Conservation (phyloP, 2,113 vertebrate species). For the Scatophagus argus region DNA sequence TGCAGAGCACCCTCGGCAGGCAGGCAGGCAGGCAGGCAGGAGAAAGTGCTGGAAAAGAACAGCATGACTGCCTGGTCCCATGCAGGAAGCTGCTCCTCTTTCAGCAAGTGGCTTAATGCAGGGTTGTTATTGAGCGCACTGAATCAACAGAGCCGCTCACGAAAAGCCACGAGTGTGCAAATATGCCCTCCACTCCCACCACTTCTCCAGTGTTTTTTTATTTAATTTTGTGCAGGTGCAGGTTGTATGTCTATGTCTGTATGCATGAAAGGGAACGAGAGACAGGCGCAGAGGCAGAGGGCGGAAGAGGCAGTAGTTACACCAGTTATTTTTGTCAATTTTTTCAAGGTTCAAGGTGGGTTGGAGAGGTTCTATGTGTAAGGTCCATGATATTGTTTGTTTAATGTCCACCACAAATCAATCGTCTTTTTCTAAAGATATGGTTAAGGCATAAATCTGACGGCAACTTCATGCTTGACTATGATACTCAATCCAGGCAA, state of each 20-base stretch:
- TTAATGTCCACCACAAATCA: neutral
- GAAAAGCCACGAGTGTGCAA: slow-evolving; percentile 19
- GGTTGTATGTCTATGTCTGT: neutral
- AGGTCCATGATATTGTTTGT: neutral
- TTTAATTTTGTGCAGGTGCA: slow-evolving; percentile 11
- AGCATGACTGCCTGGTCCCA: slow-evolving; percentile 42
- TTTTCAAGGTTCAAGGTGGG: slow-evolving; percentile 7
- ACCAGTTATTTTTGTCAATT: slow-evolving; percentile 1
- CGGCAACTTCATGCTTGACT: neutral
- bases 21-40: slow-evolving; percentile 42
- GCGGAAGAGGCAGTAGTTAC: neutral
- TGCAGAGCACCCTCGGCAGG: slow-evolving; percentile 63
- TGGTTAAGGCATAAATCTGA: neutral
- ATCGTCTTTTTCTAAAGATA: neutral
- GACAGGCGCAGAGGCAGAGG: neutral
- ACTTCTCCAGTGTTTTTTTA: slow-evolving; percentile 17
- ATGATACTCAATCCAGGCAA: neutral
- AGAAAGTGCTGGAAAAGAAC: slow-evolving; percentile 76
- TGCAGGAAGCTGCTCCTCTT: slow-evolving; percentile 52
- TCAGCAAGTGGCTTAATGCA: slow-evolving; percentile 10
- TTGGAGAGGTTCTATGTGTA: neutral
- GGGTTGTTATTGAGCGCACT: neutral
- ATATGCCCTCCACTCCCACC: neutral
- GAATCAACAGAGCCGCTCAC: slow-evolving; percentile 15
- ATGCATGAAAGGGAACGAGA: neutral